phyloP scores from a whole-genome alignment of 2,888 invertebrate species.

The Parnassius smintheus region DNA sequence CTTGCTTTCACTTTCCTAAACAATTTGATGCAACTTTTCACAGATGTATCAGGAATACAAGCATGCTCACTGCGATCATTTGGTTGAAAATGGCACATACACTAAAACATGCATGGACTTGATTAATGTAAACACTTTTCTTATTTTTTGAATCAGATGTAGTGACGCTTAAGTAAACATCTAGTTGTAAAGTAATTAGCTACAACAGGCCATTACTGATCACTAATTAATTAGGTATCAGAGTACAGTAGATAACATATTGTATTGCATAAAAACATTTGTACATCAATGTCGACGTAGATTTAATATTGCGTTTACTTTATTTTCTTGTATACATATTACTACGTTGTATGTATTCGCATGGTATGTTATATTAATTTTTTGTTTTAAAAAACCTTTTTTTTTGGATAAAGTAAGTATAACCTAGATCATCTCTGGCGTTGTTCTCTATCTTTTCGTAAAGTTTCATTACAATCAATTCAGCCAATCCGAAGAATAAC shows the following conservation, averaged over 20 bases:
- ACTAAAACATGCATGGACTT: conserved; percentile 66
- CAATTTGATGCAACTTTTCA: conserved; percentile 38
- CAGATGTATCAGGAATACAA: conserved; percentile 72
- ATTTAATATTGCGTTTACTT: not conserved
- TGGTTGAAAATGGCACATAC: conserved; percentile 55
- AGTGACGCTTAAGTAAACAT: conserved; percentile 15
- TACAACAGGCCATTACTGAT: conserved; percentile 7
- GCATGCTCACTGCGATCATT: conserved; percentile 69
- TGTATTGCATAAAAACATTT: conserved; percentile 4
- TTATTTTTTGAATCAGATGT: conserved; percentile 18
- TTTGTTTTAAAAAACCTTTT: no score
- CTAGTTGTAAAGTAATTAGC: conserved; percentile 18
- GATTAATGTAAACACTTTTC: conserved; percentile 52
- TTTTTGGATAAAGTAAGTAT: no score
- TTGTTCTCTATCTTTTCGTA: no score
- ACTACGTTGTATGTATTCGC: no score
- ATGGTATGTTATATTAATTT: no score
- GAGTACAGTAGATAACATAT: conserved; percentile 15
- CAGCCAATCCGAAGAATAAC: no score
- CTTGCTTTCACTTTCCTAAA: conserved; percentile 5
- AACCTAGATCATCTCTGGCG: no score
- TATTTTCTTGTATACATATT: no score
- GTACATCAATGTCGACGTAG: not conserved
- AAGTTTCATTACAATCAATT: no score
- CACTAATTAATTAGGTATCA: conserved; percentile 14